Conservation (phyloP, 2,888 invertebrate species). For the Rapana venosa region DNA sequence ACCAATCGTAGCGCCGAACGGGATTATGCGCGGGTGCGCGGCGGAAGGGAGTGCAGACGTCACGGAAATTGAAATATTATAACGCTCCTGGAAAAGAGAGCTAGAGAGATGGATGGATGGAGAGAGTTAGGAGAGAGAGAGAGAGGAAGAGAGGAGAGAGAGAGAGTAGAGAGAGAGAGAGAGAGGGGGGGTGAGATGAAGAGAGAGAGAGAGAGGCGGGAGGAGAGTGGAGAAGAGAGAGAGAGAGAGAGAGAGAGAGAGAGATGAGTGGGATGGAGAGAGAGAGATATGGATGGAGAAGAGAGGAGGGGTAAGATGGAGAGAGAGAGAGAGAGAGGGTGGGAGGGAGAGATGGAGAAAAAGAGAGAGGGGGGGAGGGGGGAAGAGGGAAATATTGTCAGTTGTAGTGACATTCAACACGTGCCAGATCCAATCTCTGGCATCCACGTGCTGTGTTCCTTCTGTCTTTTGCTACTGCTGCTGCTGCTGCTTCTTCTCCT, state of each 20-base stretch:
- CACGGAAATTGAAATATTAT: constrained; percentile 42
- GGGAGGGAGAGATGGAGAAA: not conserved
- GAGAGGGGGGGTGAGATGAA: not conserved
- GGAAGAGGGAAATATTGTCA: not conserved
- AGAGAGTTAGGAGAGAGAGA: not conserved
- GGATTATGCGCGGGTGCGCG: constrained; percentile 12
- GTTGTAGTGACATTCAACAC: not conserved
- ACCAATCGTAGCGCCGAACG: constrained; percentile 25
- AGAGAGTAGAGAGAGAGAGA: too few species aligned
- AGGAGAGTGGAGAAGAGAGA: not conserved
- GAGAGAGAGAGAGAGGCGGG: not conserved
- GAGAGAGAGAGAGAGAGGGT: not conserved
- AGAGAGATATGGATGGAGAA: not conserved
- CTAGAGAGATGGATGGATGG: not conserved
- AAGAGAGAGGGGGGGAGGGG: not conserved
- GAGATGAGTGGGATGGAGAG: not conserved
- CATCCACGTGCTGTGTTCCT: not conserved
- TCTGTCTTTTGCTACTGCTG: not conserved
- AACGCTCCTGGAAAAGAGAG: not conserved
- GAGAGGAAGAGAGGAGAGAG: not conserved
- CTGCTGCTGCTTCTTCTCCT: not conserved
- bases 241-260: not conserved
- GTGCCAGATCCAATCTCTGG: not conserved
- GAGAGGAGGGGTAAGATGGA: not conserved
- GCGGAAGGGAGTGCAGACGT: not conserved